Base-by-base conservation (phyloP, 2,113 vertebrate species). In the Symphodus melops region DNA sequence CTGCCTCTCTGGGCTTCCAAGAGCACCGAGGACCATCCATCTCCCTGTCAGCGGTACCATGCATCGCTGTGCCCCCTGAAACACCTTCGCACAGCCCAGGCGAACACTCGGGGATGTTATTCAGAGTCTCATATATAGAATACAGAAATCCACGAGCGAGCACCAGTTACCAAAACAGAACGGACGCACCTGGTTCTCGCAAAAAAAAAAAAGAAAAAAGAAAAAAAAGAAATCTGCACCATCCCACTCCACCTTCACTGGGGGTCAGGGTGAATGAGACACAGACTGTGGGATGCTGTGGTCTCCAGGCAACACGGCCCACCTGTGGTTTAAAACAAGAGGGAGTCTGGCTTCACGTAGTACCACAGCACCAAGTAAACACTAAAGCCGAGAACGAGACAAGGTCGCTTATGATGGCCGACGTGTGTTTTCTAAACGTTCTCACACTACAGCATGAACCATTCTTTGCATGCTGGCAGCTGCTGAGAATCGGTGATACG, bases 11-110 rank as follows among this genome's bases (percentile, higher is more conserved):
- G 60, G 77, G 80, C 72, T 86, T 72, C 20, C 64, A 69, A 4
- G 16, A 77, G 73, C 81, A 72, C 63, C 78, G 11, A 21, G 23
- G 33, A 83, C 66, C 63, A 89, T 91, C 79, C 59, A 81, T 90
- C 86, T 86, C 80, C 64, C 69, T 77, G 79, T 81, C 83, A 81
- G 71, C 84, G 1, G 37, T 10, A 19, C 48, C 55, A 58, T 7
- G 21, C 33, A 52, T 9, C n/a, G 68, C 19, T 46, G 23, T 62
- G n/a, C 55, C 52, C 62, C 19, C 41, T 8, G 0, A 48, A 53
- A 60, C 73, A 69, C 63, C 71, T 52, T 42, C 11, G 46, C 39
- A 46, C 13, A 10, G 72, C n/a, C 60, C 44, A 52, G 4, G 1
- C 16, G 48, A 48, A 67, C 17, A 5, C 62, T 20, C 20, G 4